Base-by-base conservation (phyloP, 2,888 invertebrate species). In the Bedellia somnulentella region DNA sequence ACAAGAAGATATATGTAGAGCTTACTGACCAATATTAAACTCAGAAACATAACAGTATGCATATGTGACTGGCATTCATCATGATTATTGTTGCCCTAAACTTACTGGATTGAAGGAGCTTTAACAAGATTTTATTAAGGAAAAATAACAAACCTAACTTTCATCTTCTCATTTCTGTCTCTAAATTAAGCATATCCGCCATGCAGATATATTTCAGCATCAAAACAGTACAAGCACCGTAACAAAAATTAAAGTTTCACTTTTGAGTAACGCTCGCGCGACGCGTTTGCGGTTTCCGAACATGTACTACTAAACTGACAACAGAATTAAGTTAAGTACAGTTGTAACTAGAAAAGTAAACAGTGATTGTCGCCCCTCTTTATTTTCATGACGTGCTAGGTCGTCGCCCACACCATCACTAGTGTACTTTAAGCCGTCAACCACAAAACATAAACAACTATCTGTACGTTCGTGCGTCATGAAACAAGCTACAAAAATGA, bases 101-200 rank as follows among this genome's bases (percentile, higher is more conserved):
- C n/a, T n/a, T n/a, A n/a, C n/a, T n/a, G n/a, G n/a, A n/a, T n/a
- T n/a, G n/a, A n/a, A n/a, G n/a, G n/a, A n/a, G n/a, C n/a, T n/a
- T n/a, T n/a, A n/a, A n/a, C n/a, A n/a, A n/a, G n/a, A n/a, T n/a
- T n/a, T n/a, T n/a, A n/a, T n/a, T n/a, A n/a, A n/a, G n/a, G n/a
- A n/a, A n/a, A n/a, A n/a, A n/a, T n/a, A n/a, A n/a, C n/a, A n/a
- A n/a, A 75, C 73, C 73, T 64, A 68, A 60, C 57, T 73, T 66
- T 71, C 73, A 75, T 75, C 59, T 73, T 75, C 66, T 68, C 73
- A 75, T 75, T 60, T 51, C 66, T 55, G 44, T 43, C 39, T 52
- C 52, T 56, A 52, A n/a, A 44, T 49, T 54, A 66, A 60, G 67
- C 59, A 57, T 55, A 54, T 56, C 42, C 46, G 41, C 39, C 50